Evolutionary conservation across 2,888 invertebrate species (phyloP), one percentile per base, ranked within the genome.

Genomic region (Polydrusus pterygomalis): DNA sequence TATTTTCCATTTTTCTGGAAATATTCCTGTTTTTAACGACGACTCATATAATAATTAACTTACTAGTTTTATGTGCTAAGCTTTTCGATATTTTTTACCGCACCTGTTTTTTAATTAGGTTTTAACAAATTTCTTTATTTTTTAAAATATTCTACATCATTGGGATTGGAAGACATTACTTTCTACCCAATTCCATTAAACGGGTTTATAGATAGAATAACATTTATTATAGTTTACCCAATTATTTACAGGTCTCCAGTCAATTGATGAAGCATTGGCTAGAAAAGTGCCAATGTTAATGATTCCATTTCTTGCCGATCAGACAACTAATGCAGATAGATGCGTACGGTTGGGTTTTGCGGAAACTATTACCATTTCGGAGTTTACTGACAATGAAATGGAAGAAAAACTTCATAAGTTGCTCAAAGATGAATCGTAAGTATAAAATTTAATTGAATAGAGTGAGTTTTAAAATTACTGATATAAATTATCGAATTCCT

Each of bases 301-400:
- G 2, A 81, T 85, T 43, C 85, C 84, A 34, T 81, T 84, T 69
- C 80, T 82, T 62, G 83, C 60, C 13, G 84, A 84, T 74, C 85
- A 84, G 70, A 73, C 62, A 38, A 72, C 68, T 43, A 85, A 85
- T 77, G 79, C 81, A 8, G 77, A 82, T 60, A 77, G 80, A 68
- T 72, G 82, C 62, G 79, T 68, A 0, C 54, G 72, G 7, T 79
- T 77, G 45, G 83, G 83, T 0, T 79, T 77, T 9, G 83, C 79
- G 10, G 75, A 83, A 9, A 69, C 69, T 1, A 45, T 84, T 9
- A 73, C 82, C 70, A 78, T 80, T 62, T 60, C 77, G 54, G 75
- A 73, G 13, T 82, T 84, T 64, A 82, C 81, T 15, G 80, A 79
- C 62, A 80, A 80, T 34, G 81, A 82, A 40, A 77, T 84, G 9